These are phyloP conservation scores for Sesia bembeciformis DNA, from an alignment of 2,888 invertebrate species.

Conservation along the genomic window DNA sequence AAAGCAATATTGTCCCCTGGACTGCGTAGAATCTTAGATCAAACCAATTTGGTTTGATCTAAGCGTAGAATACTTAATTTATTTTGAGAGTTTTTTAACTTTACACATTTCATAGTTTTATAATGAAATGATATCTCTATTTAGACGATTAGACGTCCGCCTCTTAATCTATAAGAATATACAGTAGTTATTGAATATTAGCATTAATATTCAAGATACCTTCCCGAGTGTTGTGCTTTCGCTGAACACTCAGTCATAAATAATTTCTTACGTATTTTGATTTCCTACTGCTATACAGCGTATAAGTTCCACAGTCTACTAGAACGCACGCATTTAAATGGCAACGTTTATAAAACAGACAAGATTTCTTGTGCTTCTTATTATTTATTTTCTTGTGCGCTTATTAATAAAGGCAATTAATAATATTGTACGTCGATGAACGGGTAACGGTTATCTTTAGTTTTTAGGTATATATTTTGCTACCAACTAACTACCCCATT, in stretches of 20 bases:
- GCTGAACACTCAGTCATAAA: background rate
- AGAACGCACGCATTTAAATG: too few relatives aligned
- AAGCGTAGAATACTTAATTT: slow-evolving; percentile 60
- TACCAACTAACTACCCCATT: too few relatives aligned
- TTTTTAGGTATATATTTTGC: too few relatives aligned
- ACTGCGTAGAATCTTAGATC: slow-evolving; percentile 38
- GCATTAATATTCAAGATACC: slow-evolving; percentile 25
- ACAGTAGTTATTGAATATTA: slow-evolving; percentile 37
- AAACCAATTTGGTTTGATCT: too few relatives aligned
- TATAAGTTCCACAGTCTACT: too few relatives aligned
- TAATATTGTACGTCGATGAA: too few relatives aligned
- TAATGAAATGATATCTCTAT: slow-evolving; percentile 42
- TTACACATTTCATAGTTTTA: slow-evolving; percentile 66
- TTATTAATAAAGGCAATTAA: too few relatives aligned
- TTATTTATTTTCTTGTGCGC: too few relatives aligned
- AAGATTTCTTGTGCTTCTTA: too few relatives aligned
- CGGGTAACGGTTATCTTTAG: too few relatives aligned
- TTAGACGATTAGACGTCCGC: slow-evolving; percentile 53
- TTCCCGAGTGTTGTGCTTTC: slow-evolving; percentile 17
- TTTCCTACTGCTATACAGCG: too few relatives aligned
- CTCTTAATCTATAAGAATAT: slow-evolving; percentile 60
- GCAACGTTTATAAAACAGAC: too few relatives aligned
- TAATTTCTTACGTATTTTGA: background rate
- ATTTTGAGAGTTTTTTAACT: slow-evolving; percentile 67
- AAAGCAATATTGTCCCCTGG: slow-evolving; percentile 66